Percentiles rank a stretch among this genome's conserved stretches.
Evolutionary conservation across 2,888 invertebrate genomes (phyloP).

Genomic region (Philereme transversata): DNA sequence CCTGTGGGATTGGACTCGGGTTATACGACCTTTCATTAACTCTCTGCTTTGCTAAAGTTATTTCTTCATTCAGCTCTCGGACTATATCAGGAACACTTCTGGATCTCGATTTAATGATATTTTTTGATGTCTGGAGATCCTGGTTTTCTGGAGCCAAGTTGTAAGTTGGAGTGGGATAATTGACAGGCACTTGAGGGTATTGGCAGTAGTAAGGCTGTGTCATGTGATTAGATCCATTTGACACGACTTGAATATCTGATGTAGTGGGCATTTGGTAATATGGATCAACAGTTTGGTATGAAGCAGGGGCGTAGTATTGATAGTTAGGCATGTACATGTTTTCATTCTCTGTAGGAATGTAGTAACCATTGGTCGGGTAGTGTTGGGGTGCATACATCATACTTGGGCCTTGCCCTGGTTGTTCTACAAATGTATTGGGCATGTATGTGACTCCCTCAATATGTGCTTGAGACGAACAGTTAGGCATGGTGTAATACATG

Average conservation of each 20-base stretch:
- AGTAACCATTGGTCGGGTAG: constrained; percentile 70
- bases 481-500: constrained; percentile 55
- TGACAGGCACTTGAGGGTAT: constrained; percentile 59
- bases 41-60: constrained; percentile 74
- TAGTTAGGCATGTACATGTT: constrained; percentile 71
- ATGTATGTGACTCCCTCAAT: constrained; percentile 66
- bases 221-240: constrained; percentile 63
- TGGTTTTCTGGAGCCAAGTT: constrained; percentile 37
- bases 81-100: constrained; percentile 90
- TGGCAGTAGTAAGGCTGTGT: constrained; percentile 72
- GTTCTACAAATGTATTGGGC: constrained; percentile 70
- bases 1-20: constrained; percentile 75
- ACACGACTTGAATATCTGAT: constrained; percentile 46
- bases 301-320: constrained; percentile 67
- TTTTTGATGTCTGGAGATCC: constrained; percentile 47
- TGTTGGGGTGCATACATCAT: constrained; percentile 66
- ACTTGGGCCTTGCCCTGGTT: constrained; percentile 61
- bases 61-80: constrained; percentile 88
- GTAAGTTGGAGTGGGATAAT: constrained; percentile 51
- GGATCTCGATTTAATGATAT: constrained; percentile 74
- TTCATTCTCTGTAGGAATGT: constrained; percentile 60
- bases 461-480: constrained; percentile 68
- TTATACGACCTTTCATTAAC: constrained; percentile 79
- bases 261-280: constrained; percentile 62
- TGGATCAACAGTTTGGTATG: constrained; percentile 54